Percentiles rank a stretch among this genome's conserved stretches.
Conservation (phyloP, 2,888 invertebrate species). For the Trichacis sp. region DNA sequence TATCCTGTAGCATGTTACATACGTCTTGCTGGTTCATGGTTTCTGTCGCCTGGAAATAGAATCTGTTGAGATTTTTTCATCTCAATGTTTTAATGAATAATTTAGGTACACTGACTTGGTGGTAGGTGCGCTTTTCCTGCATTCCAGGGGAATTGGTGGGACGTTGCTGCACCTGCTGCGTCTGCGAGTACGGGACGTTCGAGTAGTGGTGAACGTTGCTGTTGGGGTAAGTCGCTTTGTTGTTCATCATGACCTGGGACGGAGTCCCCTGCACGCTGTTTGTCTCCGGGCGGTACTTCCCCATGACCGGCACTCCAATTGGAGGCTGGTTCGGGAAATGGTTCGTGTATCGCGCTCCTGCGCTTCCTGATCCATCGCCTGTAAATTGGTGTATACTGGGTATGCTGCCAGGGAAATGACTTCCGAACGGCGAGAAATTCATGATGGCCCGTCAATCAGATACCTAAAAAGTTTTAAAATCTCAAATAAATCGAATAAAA, state of each 20-base stretch:
- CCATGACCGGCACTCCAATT: slow-evolving; percentile 72
- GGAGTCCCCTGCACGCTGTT: slow-evolving; percentile 65
- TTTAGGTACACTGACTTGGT: slow-evolving; percentile 56
- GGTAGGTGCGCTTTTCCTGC: slow-evolving; percentile 66
- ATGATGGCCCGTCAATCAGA: slow-evolving; percentile 71
- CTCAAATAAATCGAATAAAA: background rate
- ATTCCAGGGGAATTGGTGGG: slow-evolving; percentile 65
- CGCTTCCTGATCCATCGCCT: slow-evolving; percentile 72
- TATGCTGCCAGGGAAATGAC: slow-evolving; percentile 82
- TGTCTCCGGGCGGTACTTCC: slow-evolving; percentile 72
- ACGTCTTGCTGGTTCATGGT: slow-evolving; percentile 65
- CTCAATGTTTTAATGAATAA: too few species aligned
- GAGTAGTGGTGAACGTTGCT: slow-evolving; percentile 67
- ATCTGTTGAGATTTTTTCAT: slow-evolving; percentile 15
- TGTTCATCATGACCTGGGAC: slow-evolving; percentile 68
- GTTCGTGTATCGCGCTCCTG: slow-evolving; percentile 65
- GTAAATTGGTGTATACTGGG: slow-evolving; percentile 88
- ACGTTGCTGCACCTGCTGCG: slow-evolving; percentile 64
- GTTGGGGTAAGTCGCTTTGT: slow-evolving; percentile 63
- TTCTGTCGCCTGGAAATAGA: slow-evolving; percentile 54
- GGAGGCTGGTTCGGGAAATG: slow-evolving; percentile 73
- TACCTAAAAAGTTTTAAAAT: slow-evolving; percentile 53
- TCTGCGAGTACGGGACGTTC: slow-evolving; percentile 65
- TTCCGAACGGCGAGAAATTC: slow-evolving; percentile 90
- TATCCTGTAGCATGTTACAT: slow-evolving; percentile 65